A percentile compares a stretch with the other conserved stretches of the same genome.
phyloP scores from a whole-genome alignment of 2,888 invertebrate species.

The Didymodactylos carnosus region DNA sequence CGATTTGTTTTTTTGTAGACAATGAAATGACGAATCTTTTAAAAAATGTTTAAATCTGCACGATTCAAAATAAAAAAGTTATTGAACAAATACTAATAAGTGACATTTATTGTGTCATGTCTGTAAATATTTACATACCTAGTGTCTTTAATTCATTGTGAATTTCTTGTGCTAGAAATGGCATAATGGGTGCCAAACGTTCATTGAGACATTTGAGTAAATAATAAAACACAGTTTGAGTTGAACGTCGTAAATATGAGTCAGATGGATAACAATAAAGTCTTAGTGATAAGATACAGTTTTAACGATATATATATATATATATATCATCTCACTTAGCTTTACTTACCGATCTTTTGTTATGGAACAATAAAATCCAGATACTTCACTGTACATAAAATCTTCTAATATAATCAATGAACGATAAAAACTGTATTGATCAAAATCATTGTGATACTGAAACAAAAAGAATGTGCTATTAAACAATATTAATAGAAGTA shows the following conservation, averaged over 20 bases:
- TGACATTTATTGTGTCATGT: no score
- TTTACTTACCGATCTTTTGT: conserved; percentile 4
- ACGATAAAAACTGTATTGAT: conserved; percentile 2
- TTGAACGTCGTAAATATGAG: conserved; percentile 1
- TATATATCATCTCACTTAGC: background rate
- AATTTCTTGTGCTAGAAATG: conserved; percentile 10
- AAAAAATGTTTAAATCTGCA: no score
- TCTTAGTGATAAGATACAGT: background rate
- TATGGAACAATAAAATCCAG: conserved; percentile 10
- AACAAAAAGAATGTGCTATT: no score
- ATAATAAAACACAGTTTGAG: conserved; percentile 8
- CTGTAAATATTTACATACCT: no score
- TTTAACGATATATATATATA: no score
- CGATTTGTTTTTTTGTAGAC: no score
- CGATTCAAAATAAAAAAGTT: no score
- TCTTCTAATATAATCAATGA: conserved; percentile 1
- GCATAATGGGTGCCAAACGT: conserved; percentile 10
- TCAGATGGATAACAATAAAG: conserved; percentile 8
- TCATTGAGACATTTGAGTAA: background rate
- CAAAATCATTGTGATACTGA: conserved; percentile 2
- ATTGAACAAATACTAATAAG: no score
- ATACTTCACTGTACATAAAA: conserved; percentile 5
- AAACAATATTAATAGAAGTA: no score
- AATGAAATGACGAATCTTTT: no score
- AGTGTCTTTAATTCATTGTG: background rate